Conservation (phyloP, 2,113 vertebrate genomes). For the Macquaria ambigua region DNA sequence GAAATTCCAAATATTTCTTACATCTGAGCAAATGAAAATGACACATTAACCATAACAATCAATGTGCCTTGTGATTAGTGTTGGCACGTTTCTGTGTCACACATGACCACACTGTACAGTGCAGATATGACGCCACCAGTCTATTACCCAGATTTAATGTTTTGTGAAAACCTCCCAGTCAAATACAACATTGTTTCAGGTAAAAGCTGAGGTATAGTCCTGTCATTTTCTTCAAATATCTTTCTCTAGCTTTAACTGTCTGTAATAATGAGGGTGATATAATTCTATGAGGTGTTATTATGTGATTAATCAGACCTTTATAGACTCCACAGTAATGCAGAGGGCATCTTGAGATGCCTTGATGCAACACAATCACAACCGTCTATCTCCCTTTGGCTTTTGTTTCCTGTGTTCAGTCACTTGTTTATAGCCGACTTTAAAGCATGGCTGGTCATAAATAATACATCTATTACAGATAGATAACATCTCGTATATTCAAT, state of each 20-base stretch:
- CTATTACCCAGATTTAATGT: constrained; percentile 37
- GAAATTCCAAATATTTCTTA: constrained; percentile 72
- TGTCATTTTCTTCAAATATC: constrained; percentile 8
- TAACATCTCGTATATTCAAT: constrained; percentile 51
- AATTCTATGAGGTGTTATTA: constrained; percentile 60
- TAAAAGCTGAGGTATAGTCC: constrained; percentile 12
- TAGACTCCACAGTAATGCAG: constrained; percentile 43
- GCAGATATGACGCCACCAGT: constrained; percentile 28
- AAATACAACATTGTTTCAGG: constrained; percentile 14
- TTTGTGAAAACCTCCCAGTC: constrained; percentile 38
- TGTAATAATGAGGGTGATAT: constrained; percentile 53
- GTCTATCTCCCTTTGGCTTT: constrained; percentile 52
- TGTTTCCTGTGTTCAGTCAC: constrained; percentile 47
- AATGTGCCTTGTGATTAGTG: constrained; percentile 67
- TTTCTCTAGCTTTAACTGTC: constrained; percentile 38
- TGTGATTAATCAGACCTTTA: constrained; percentile 71
- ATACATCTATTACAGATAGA: constrained; percentile 56
- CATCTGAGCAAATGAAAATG: constrained; percentile 70
- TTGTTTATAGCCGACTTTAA: constrained; percentile 70
- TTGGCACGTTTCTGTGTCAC: constrained; percentile 50
- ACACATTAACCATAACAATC: constrained; percentile 66
- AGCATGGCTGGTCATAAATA: constrained; percentile 64
- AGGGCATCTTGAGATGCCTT: constrained; percentile 34
- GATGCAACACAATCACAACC: constrained; percentile 23
- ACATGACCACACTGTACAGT: constrained; percentile 15